Conservation (phyloP, 2,113 vertebrate genomes). For the Calyptommatus sinebrachiatus region DNA sequence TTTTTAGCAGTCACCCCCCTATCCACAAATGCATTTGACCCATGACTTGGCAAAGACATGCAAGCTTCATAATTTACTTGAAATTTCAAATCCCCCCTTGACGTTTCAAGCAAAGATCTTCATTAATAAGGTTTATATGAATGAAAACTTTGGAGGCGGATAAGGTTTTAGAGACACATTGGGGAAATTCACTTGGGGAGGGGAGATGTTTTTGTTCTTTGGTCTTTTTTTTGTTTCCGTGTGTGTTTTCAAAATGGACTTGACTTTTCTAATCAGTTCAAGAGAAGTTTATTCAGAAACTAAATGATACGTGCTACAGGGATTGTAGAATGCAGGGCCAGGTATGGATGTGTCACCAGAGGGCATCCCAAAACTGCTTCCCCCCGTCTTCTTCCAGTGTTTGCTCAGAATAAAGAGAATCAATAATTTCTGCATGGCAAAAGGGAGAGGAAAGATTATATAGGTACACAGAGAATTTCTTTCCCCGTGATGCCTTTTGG, state of each 20-base stretch:
- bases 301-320: constrained; percentile 64
- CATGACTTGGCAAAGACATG: constrained; percentile 80
- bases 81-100: constrained; percentile 78
- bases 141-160: constrained; percentile 81
- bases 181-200: not conserved
- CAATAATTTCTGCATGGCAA: not conserved
- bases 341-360: not conserved
- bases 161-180: constrained; percentile 63
- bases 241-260: constrained; percentile 65
- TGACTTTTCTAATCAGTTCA: constrained; percentile 77
- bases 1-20: constrained; percentile 71
- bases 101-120: constrained; percentile 80
- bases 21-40: constrained; percentile 81
- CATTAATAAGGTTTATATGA: constrained; percentile 84
- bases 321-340: not conserved
- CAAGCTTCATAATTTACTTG: constrained; percentile 78
- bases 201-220: constrained; percentile 1
- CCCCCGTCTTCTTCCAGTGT: not conserved
- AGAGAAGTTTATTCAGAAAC: constrained; percentile 71
- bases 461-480: not conserved
- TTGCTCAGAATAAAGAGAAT: too few species aligned
- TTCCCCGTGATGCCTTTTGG: not conserved
- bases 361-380: not conserved
- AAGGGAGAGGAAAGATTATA: not conserved
- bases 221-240: not conserved